A percentile compares a stretch with the other conserved stretches of the same genome.
Conservation (phyloP, 2,113 vertebrate genomes). For the Pterocles gutturalis region DNA sequence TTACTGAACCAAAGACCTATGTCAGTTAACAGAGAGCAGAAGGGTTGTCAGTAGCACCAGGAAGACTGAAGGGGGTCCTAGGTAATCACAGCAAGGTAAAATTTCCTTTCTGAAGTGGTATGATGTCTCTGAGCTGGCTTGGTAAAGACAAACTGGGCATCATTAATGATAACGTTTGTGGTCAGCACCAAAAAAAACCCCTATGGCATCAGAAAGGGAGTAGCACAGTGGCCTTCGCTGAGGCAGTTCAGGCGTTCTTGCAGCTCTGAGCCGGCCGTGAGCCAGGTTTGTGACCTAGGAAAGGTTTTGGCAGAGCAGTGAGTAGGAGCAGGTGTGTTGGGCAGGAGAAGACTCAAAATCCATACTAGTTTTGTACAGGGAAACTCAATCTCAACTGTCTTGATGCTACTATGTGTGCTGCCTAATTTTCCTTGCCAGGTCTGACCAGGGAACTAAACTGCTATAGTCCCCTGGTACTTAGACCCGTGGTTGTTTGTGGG, state of each 20-base stretch:
- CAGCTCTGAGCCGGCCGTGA: not conserved
- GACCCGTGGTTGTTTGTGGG: not conserved
- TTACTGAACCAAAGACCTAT: not conserved
- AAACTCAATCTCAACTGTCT: not conserved
- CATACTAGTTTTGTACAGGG: not conserved
- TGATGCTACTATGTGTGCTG: not conserved
- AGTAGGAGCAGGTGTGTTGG: not conserved
- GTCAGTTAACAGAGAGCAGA: not conserved
- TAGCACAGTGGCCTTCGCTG: not conserved
- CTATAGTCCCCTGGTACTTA: not conserved
- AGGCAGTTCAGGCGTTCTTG: accelerated
- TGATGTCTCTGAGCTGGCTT: not conserved
- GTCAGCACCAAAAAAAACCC: not conserved
- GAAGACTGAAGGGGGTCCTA: not conserved
- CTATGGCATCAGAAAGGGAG: not conserved
- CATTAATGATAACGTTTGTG: not conserved
- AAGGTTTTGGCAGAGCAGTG: not conserved
- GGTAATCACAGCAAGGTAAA: not conserved
- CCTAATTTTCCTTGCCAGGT: not conserved
- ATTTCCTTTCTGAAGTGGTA: not conserved
- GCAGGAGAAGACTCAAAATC: not conserved
- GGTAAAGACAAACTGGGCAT: not conserved
- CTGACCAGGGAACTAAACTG: not conserved
- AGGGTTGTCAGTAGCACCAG: not conserved
- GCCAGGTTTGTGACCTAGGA: not conserved